Evolutionary conservation across 2,113 vertebrate genomes (phyloP), one percentile per base, ranked within the genome.

Genomic region (Phyllostomus hastatus): DNA sequence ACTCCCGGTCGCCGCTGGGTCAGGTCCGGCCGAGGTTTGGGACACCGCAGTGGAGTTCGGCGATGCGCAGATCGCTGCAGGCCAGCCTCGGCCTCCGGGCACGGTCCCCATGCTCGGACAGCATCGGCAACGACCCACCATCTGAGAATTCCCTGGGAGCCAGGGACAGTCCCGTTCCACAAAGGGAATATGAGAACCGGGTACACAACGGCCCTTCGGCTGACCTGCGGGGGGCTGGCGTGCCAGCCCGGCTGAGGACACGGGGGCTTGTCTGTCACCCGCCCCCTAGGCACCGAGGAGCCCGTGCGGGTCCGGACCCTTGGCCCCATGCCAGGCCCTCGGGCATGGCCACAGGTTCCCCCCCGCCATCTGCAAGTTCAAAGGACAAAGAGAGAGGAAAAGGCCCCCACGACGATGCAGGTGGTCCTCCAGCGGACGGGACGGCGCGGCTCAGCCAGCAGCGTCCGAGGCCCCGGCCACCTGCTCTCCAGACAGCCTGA

Each of bases 381-480:
- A 69, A 66, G 92, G 54, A 54, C 14, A 46, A n/a, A 73, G 52
- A 64, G 43, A 14, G 33, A 33, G 19, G 43, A 64, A 11, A 28
- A 66, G 76, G 67, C 43, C 43, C 3, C 24, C 0, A 28, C 4
- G 59, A 11, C 10, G 38, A 41, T 41, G 24, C 10, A 61, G 26
- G 26, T 24, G 4, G 28, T 10, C 24, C 59, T 61, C 59, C 57
- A 12, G 59, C 82, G 24, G 22, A 35, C 1, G 4, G 48, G 61
- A 8, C 2, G 0, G 5, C 0, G n/a, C 54, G 0, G 2, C 6
- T 3, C 4, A 10, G n/a, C 54, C 0, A 1, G 15, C 54, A 26
- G 31, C 7, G 3, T 35, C 33, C 0, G 0, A 0, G 1, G 57
- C 80, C 3, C 57, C 28, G 0, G 22, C 28, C 0, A 4, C 15